Evolutionary conservation across 1,140 invertebrate species (phyloP).

Genomic region (Heliconius nattereri): DNA sequence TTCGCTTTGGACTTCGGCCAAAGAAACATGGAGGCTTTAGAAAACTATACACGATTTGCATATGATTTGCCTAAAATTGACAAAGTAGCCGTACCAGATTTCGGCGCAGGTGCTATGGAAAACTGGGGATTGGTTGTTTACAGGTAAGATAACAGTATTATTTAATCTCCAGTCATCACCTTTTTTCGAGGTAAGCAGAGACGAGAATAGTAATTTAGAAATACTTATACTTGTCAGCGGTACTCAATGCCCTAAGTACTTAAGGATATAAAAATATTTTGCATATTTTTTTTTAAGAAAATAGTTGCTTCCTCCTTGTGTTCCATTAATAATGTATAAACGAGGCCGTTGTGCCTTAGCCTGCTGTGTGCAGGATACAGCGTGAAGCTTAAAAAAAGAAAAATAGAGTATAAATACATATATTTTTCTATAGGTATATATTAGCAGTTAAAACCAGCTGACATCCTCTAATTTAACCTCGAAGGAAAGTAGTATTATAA

Average conservation of each 20-base stretch:
- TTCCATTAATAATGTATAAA: no score
- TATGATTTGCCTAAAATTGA: constrained; percentile 83
- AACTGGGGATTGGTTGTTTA: constrained; percentile 93
- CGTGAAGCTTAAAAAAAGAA: neutral
- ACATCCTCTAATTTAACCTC: constrained; percentile 21
- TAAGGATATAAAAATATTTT: no score
- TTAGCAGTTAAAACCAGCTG: constrained; percentile 17
- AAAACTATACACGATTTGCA: constrained; percentile 77
- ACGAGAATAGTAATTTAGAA: no score
- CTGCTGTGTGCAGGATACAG: no score
- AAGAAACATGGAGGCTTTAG: constrained; percentile 78
- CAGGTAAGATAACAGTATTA: constrained; percentile 59
- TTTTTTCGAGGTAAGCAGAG: no score
- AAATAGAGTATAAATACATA: no score
- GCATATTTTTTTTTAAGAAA: no score
- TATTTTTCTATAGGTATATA: neutral
- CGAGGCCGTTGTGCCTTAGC: no score
- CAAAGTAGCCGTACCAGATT: constrained; percentile 89
- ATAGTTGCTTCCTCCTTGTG: no score
- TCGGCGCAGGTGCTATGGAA: constrained; percentile 91
- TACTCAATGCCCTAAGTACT: no score
- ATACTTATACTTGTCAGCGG: no score
- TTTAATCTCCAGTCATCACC: neutral
- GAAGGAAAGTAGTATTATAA: constrained; percentile 14
- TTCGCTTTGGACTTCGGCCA: constrained; percentile 82